Evolutionary conservation across 2,797 vertebrate species (phyloP), one percentile per base, ranked within the genome.

Genomic region (Trachurus trachurus): DNA sequence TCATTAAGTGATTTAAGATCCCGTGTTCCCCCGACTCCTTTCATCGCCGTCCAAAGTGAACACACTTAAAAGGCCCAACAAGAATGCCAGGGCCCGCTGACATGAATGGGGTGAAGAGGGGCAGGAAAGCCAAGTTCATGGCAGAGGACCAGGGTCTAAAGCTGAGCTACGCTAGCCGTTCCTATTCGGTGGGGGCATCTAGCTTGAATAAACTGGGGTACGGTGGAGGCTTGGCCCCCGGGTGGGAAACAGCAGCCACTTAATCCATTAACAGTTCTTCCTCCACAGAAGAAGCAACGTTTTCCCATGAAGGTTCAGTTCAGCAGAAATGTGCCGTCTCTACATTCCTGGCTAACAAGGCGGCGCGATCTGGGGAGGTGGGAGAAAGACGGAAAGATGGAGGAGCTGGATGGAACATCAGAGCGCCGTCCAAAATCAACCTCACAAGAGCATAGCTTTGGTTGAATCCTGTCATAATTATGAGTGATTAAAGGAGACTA

Each of bases 1-100:
- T 93, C 90, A 92, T 95, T 93, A 93, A 91, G 87, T 92, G 93
- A 95, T 95, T 95, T 93, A 91, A 87, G 89, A 90, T 92, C 92
- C 93, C 88, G 81, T 89, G 90, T 93, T 92, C 91, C 85, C 86
- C 72, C 80, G 57, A 80, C 83, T 87, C 88, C 91, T 93, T 92
- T 93, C 92, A 93, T 93, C 89, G 77, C 68, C 54, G 81, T 86
- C 89, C 91, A 94, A 88, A 92, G 78, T 85, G 89, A 92, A 92
- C 90, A 83, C 81, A 88, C 88, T 90, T 89, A 80, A 93, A 93
- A 93, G 86, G 74, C 81, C 79, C 81, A 61, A 92, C 79, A 86
- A 88, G 89, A 88, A 82, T 83, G 90, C 88, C 90, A 85, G 80
- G 69, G 89, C 89, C 86, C 49, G 85, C 86, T 86, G 89, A 92